Conservation (phyloP, 2,888 invertebrate genomes). For the Perizoma affinitatum region DNA sequence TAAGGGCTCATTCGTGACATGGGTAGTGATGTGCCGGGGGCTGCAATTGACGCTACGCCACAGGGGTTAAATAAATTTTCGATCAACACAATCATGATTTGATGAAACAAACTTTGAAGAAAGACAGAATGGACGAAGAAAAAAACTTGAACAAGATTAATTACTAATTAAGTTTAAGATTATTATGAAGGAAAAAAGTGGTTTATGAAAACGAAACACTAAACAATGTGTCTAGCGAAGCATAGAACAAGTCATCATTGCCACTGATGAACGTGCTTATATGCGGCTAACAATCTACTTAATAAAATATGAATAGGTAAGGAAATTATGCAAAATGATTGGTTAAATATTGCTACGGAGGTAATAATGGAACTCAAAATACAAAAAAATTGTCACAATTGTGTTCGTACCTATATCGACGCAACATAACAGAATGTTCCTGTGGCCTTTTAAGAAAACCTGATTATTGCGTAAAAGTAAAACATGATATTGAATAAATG, state of each 20-base stretch:
- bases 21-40: conserved; percentile 3
- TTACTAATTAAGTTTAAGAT: too few relatives aligned
- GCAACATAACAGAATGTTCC: background rate
- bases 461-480: conserved; percentile 13
- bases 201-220: too few relatives aligned
- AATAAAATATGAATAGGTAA: background rate
- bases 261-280: conserved; percentile 17
- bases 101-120: conserved; percentile 2
- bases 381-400: too few relatives aligned
- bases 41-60: conserved; percentile 23
- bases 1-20: conserved; percentile 2
- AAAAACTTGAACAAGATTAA: too few relatives aligned
- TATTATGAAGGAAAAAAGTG: too few relatives aligned
- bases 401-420: too few relatives aligned
- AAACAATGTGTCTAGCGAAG: background rate
- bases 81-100: conserved; percentile 18
- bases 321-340: background rate
- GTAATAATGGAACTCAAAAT: too few relatives aligned
- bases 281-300: background rate
- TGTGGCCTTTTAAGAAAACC: conserved; percentile 20
- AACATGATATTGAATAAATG: conserved; percentile 15
- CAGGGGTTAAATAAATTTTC: conserved; percentile 18
- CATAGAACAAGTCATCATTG: conserved; percentile 6
- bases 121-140: background rate
- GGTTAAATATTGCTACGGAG: background rate